Evolutionary conservation across 1,140 invertebrate genomes (phyloP), one percentile per base, ranked within the genome.

Genomic region (Physella acuta): DNA sequence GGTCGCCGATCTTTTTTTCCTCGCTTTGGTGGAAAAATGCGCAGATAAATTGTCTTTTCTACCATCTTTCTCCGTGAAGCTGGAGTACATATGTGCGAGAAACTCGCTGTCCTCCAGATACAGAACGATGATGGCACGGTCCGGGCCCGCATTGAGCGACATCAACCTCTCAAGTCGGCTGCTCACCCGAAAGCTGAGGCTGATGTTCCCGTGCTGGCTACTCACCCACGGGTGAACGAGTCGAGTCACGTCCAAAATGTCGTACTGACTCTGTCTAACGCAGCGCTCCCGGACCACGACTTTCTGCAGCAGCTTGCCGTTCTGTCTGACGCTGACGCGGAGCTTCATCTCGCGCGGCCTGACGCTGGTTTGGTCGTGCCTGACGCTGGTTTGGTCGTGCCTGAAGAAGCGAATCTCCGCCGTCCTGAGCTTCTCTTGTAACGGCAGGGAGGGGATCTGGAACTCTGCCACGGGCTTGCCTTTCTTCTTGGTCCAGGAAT

Each of bases 51-150:
- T n/a, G 8, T 4, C 24, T 3, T 3, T 17, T 26, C 31, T 28
- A 44, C 55, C 37, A 24, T 73, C 69, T 39, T 60, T 68, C 26
- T 71, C 52, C 2, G 76, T 76, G 61, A 71, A 75, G 34, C 73
- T 75, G 28, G 74, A 49, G 69, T 79, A 77, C 55, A 78, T 73
- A 60, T 70, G 60, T 65, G 71, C 73, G 39, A 80, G 60, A 55
- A 80, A 77, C 24, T 74, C 71, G 11, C 64, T 62, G 37, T 79
- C 75, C 63, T 76, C 56, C 14, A 76, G 74, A 64, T 79, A 79
- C n/a, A 80, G 65, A 2, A 79, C 74, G 26, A 80, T 66, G 16
- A 80, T 56, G 24, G 74, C 76, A 8, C 39, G 24, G 24, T 59
- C 26, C 4, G 33, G 52, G 16, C 55, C 52, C 14, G 33, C 30